phyloP scores from a whole-genome alignment of 2,113 vertebrate species.

The Kryptolebias marmoratus region DNA sequence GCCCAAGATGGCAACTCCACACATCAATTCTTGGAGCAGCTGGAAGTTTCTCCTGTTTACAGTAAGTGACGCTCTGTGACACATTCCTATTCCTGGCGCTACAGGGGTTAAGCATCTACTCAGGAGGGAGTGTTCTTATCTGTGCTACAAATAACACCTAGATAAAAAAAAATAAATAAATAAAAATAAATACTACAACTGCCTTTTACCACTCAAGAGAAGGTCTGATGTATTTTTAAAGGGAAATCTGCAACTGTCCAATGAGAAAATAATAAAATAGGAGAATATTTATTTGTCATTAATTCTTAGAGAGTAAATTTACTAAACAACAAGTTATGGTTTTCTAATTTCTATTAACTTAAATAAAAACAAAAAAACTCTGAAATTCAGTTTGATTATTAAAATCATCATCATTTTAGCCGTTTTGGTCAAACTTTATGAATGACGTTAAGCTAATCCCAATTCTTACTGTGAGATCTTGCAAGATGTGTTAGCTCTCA shows the following conservation, averaged over 20 bases:
- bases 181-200: background rate
- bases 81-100: conserved; percentile 55
- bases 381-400: too few relatives aligned
- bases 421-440: too few relatives aligned
- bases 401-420: too few relatives aligned
- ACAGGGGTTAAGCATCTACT: conserved; percentile 43
- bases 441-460: too few relatives aligned
- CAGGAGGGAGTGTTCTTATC: conserved; percentile 26
- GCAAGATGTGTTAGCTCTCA: too few relatives aligned
- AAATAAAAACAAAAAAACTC: too few relatives aligned
- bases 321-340: too few relatives aligned
- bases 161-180: conserved; percentile 22
- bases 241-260: background rate
- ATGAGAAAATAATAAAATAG: background rate
- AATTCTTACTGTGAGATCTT: too few relatives aligned
- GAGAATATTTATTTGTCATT: too few relatives aligned
- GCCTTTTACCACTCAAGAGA: background rate
- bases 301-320: too few relatives aligned
- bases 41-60: conserved; percentile 45
- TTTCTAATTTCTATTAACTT: too few relatives aligned
- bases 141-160: conserved; percentile 30
- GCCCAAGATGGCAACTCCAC: conserved; percentile 43
- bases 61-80: conserved; percentile 39
- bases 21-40: conserved; percentile 43
- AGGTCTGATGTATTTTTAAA: background rate